These are phyloP conservation scores for Archivesica marissinica DNA, from an alignment of 1,140 invertebrate genomes.

Conservation along the genomic window DNA sequence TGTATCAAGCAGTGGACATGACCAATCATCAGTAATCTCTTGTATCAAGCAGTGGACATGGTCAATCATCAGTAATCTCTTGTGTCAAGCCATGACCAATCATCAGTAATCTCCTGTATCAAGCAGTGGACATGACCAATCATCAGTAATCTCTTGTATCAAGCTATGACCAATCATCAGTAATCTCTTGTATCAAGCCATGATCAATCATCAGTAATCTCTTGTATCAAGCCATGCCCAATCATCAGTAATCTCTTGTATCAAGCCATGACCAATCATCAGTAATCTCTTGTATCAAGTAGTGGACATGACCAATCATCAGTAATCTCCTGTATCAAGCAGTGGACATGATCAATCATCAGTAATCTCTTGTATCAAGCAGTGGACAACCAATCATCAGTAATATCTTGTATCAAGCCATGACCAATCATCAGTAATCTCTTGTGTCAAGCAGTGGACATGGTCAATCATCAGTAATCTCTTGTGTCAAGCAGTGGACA, in stretches of 20 bases:
- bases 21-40: background rate
- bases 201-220: background rate
- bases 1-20: no score
- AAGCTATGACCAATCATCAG: background rate
- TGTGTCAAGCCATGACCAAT: background rate
- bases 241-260: background rate
- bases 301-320: background rate
- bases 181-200: background rate
- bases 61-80: background rate
- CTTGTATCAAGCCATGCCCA: background rate
- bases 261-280: background rate
- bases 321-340: background rate
- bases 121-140: background rate
- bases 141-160: background rate
- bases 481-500: background rate
- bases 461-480: background rate
- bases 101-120: background rate
- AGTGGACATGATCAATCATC: background rate
- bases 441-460: background rate
- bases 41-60: background rate
- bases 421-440: background rate
- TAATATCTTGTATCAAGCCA: background rate
- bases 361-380: background rate
- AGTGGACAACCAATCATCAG: background rate
- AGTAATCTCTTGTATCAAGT: background rate